A percentile compares a stretch with the other conserved stretches of the same genome.
Evolutionary conservation across 2,888 invertebrate species (phyloP).

Genomic region (Leptopilina syphax): DNA sequence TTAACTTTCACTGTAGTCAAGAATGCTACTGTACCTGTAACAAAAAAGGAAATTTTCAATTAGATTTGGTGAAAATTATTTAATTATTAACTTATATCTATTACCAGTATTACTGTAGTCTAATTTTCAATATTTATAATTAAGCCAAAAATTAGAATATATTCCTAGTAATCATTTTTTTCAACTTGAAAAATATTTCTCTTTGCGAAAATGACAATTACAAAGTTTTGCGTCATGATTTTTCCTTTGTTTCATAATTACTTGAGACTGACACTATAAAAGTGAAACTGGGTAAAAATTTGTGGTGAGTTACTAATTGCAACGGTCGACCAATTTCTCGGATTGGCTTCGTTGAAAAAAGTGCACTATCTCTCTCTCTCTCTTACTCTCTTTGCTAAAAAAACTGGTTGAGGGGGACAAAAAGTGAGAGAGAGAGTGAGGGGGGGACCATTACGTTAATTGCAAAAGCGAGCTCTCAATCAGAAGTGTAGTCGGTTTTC

Average conservation of each 20-base stretch:
- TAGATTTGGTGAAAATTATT: too few species aligned
- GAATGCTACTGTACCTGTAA: too few species aligned
- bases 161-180: too few species aligned
- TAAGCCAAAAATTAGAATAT: too few species aligned
- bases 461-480: conserved; percentile 63
- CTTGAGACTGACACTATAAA: background rate
- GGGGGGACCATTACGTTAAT: conserved; percentile 66
- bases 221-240: background rate
- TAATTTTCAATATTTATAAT: too few species aligned
- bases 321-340: conserved; percentile 60
- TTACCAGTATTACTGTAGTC: too few species aligned
- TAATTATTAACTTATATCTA: too few species aligned
- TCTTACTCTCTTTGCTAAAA: conserved; percentile 18
- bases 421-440: conserved; percentile 23
- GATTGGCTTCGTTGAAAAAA: conserved; percentile 61
- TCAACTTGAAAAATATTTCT: too few species aligned
- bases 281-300: conserved; percentile 46
- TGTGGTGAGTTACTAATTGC: conserved; percentile 63
- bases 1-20: too few species aligned
- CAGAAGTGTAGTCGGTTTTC: conserved; percentile 57
- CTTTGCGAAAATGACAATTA: background rate
- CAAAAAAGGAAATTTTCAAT: too few species aligned
- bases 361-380: conserved; percentile 47
- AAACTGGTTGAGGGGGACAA: background rate
- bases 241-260: background rate